Evolutionary conservation across 2,888 invertebrate genomes (phyloP).

Genomic region (Dinocampus coccinellae): DNA sequence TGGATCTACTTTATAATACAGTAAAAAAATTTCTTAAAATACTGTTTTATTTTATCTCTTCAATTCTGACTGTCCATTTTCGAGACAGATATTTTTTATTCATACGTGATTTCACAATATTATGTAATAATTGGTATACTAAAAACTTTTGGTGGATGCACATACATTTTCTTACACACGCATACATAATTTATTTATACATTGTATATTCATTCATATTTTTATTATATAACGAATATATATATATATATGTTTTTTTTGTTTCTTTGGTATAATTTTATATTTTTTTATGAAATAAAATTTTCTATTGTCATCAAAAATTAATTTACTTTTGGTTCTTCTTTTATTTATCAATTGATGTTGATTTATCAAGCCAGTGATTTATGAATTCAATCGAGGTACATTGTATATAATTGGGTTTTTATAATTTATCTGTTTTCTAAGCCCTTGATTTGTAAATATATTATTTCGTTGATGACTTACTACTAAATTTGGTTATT

Average conservation of each 20-base stretch:
- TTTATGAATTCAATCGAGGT: background rate
- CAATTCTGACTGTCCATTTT: background rate
- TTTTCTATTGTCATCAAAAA: conserved; percentile 10
- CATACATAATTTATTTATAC: background rate
- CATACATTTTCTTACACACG: background rate
- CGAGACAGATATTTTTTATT: background rate
- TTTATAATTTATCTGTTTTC: background rate
- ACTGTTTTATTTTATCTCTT: conserved; percentile 5
- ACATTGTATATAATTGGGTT: background rate
- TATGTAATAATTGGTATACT: background rate
- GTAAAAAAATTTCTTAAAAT: conserved; percentile 6
- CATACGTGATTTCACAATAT: background rate
- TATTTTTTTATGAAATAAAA: conserved; percentile 10
- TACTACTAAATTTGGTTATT: background rate
- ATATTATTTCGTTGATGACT: background rate
- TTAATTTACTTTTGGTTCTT: conserved; percentile 12
- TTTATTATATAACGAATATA: background rate
- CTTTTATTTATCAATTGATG: background rate
- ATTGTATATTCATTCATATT: no score
- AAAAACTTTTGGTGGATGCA: background rate
- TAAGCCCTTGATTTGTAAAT: background rate
- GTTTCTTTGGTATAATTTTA: background rate
- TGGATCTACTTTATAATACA: background rate
- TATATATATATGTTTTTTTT: background rate
- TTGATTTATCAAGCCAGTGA: background rate